These are phyloP conservation scores for Prostheceraeus crozeri DNA, from an alignment of 2,888 invertebrate genomes.

Conservation along the genomic window DNA sequence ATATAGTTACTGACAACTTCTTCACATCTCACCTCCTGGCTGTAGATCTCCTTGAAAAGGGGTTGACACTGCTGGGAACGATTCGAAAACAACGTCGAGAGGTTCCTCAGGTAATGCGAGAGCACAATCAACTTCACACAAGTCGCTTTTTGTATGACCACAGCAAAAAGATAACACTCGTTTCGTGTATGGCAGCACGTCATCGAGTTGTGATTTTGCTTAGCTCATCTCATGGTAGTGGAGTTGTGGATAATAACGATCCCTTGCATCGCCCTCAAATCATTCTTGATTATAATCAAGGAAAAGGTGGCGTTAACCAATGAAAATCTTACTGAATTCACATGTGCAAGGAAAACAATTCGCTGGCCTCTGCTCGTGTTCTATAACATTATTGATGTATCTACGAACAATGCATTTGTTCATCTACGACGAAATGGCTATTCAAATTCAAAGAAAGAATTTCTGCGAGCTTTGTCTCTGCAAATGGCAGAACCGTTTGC, in stretches of 20 bases:
- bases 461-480: conserved; percentile 1
- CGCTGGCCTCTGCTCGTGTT: background rate
- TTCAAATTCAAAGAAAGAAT: conserved; percentile 5
- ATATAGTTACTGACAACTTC: conserved; percentile 18
- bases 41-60: conserved; percentile 2
- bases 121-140: background rate
- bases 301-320: no score
- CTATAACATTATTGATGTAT: conserved; percentile 12
- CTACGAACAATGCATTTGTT: conserved; percentile 7
- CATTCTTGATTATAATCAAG: background rate
- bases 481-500: conserved; percentile 4
- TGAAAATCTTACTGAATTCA: conserved; percentile 9
- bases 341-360: background rate
- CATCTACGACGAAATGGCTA: conserved; percentile 3
- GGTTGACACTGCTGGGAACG: background rate
- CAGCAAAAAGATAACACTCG: no score
- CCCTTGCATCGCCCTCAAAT: no score
- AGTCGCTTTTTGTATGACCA: no score
- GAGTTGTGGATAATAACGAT: no score
- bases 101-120: background rate
- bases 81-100: conserved; percentile 6
- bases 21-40: conserved; percentile 13
- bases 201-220: no score
- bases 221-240: no score
- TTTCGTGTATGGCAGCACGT: no score